A percentile compares a stretch with the other conserved stretches of the same genome.
phyloP scores from a whole-genome alignment of 2,113 vertebrate species.

The Hydrolagus affinis region DNA sequence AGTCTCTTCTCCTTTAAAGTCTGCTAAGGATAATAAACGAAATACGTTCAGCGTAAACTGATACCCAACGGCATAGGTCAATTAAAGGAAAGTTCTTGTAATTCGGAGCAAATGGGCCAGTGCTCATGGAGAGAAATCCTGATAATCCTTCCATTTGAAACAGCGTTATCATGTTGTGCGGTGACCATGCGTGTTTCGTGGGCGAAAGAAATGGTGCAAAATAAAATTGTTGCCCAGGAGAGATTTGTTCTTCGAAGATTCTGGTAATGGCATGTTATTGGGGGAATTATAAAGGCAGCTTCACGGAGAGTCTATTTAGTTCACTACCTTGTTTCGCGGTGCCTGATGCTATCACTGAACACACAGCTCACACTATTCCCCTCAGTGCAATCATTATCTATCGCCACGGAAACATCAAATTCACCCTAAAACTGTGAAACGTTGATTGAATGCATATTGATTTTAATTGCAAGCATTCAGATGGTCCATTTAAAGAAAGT shows the following conservation, averaged over 20 bases:
- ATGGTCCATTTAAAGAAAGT: background rate
- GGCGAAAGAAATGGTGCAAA: no score
- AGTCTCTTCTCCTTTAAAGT: background rate
- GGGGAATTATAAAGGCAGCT: background rate
- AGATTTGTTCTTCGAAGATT: background rate
- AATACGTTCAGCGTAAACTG: background rate
- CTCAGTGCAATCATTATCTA: background rate
- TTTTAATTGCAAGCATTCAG: conserved; percentile 7
- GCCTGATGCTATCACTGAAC: background rate
- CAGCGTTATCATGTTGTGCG: no score
- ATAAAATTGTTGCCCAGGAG: no score
- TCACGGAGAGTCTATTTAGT: background rate
- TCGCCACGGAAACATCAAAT: background rate
- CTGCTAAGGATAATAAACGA: background rate
- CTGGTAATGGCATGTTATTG: background rate
- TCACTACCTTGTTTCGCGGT: background rate
- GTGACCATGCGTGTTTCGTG: no score
- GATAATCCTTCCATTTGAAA: background rate
- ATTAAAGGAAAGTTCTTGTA: background rate
- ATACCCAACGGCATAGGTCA: background rate
- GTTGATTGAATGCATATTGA: background rate
- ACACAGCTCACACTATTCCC: background rate
- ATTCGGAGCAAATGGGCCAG: background rate
- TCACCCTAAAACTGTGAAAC: background rate
- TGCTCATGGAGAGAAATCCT: background rate